Percentiles rank a stretch among this genome's conserved stretches.
Conservation (phyloP, 1,140 invertebrate genomes). For the Ptiloglossa arizonensis region DNA sequence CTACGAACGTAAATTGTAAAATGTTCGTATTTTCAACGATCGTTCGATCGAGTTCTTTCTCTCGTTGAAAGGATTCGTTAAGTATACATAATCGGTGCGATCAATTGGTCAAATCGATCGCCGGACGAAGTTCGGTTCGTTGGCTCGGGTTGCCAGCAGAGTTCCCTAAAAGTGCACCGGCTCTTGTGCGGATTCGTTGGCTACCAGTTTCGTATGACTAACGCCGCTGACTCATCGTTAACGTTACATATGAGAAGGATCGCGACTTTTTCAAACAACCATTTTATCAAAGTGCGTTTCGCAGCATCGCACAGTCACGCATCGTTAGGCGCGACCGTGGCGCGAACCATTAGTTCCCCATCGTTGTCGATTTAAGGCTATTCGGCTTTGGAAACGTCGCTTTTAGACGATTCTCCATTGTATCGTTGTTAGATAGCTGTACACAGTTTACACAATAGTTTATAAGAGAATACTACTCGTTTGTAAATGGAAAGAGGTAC, state of each 20-base stretch:
- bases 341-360: not conserved
- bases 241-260: constrained; percentile 20
- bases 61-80: constrained; percentile 30
- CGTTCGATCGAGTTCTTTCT: constrained; percentile 38
- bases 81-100: constrained; percentile 52
- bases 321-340: too few relatives aligned
- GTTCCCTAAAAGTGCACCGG: constrained; percentile 69
- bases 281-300: not conserved
- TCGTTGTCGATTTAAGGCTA: not conserved
- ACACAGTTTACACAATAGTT: too few relatives aligned
- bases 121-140: constrained; percentile 41
- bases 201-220: constrained; percentile 69
- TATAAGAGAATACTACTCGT: too few relatives aligned
- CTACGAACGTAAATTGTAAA: constrained; percentile 7
- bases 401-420: too few relatives aligned
- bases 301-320: too few relatives aligned
- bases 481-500: too few relatives aligned
- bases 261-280: constrained; percentile 13
- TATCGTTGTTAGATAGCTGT: too few relatives aligned
- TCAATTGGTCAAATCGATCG: constrained; percentile 57
- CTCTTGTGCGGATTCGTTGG: constrained; percentile 69
- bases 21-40: constrained; percentile 18
- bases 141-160: constrained; percentile 58
- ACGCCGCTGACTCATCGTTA: constrained; percentile 61
- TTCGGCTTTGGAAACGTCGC: too few relatives aligned